Evolutionary conservation across 1,140 invertebrate genomes (phyloP), one percentile per base, ranked within the genome.

Genomic region (Drosophila bifasciata): DNA sequence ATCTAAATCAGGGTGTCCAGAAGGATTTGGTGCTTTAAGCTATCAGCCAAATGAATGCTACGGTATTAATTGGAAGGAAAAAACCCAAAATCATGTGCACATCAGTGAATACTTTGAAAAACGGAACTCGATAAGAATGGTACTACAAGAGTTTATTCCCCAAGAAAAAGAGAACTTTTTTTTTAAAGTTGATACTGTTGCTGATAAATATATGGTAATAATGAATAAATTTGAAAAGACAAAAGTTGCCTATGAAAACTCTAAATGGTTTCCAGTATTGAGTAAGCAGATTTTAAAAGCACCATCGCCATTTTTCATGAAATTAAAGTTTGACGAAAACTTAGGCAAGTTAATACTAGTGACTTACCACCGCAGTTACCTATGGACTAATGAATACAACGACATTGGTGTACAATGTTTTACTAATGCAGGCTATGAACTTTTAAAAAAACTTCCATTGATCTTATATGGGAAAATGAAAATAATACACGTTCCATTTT

Each of bases 351-450:
- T 92, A 13, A 36, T 76, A 11, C 21, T 92, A 9, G 75, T 79
- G 5, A 72, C 91, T 17, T 91, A 92, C 48, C 69, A 91, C 53
- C 56, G 66, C 3, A 58, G 83, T 0, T 80, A 72, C 61, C 59
- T 92, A 9, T 92, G 88, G 88, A 66, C 56, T 2, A 36, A 44
- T 6, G 45, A 72, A 28, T 6, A 61, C 1, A 48, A 79, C 1
- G 52, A 79, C 39, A 32, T 70, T 49, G 91, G 90, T 7, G 64
- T 91, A 8, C 70, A 76, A 48, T 92, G 92, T 49, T 92, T 92
- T 56, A 83, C 90, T 3, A 90, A 91, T 41, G 73, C 80, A 4
- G 67, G 81, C 21, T 70, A 85, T 55, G 83, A 81, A 0, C 60
- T 78, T 17, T 32, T 85, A 15, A 53, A 51, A 67, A 23, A n/a